A percentile compares a stretch with the other conserved stretches of the same genome.
Evolutionary conservation across 2,113 vertebrate genomes (phyloP).

Genomic region (Mobula hypostoma): DNA sequence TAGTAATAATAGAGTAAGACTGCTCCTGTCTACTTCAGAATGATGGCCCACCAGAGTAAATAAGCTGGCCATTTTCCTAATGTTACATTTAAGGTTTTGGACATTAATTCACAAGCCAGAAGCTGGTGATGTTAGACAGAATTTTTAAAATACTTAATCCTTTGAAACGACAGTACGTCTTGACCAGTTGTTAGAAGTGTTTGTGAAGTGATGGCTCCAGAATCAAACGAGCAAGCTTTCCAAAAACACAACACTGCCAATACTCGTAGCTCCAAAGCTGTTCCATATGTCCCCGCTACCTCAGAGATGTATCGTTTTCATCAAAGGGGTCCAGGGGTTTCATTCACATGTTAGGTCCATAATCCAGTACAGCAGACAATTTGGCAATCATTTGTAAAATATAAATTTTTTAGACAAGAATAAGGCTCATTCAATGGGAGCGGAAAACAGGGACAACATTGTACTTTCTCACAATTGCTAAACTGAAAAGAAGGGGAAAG

Average conservation of each 20-base stretch:
- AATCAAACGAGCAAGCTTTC: slow-evolving; percentile 3
- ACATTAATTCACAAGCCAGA: neutral
- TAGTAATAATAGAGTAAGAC: neutral
- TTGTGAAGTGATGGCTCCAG: neutral
- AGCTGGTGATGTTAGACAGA: neutral
- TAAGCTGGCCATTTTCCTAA: neutral
- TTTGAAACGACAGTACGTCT: neutral
- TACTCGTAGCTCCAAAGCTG: slow-evolving; percentile 13
- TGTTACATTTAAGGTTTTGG: neutral
- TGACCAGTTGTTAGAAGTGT: neutral
- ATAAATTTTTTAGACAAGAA: slow-evolving; percentile 38
- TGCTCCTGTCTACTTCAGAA: neutral
- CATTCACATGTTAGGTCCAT: slow-evolving; percentile 37
- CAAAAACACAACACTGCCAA: slow-evolving; percentile 22
- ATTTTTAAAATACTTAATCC: neutral
- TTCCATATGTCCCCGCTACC: slow-evolving; percentile 35
- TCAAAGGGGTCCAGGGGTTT: slow-evolving; percentile 37
- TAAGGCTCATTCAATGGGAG: slow-evolving; percentile 29
- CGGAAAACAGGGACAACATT: slow-evolving; percentile 35
- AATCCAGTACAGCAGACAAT: slow-evolving; percentile 36
- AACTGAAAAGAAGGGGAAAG: slow-evolving; percentile 21
- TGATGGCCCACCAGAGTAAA: neutral
- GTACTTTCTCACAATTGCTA: slow-evolving; percentile 35
- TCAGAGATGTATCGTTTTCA: slow-evolving; percentile 32
- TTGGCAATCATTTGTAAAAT: slow-evolving; percentile 38